Percentiles rank a stretch among this genome's conserved stretches.
Evolutionary conservation across 2,888 invertebrate genomes (phyloP).

Genomic region (Sphaeridia pumilis): DNA sequence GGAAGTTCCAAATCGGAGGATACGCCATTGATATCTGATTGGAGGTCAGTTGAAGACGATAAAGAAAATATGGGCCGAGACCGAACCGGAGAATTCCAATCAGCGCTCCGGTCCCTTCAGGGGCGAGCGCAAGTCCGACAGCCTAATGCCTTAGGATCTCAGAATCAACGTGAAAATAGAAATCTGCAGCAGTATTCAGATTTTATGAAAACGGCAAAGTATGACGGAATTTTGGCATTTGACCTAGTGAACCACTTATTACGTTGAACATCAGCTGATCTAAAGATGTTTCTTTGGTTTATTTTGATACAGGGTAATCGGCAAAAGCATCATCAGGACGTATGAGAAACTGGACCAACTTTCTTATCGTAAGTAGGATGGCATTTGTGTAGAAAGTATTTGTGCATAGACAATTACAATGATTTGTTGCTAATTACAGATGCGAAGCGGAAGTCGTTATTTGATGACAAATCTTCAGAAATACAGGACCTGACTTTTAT

Average conservation of each 20-base stretch:
- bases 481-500: constrained; percentile 96
- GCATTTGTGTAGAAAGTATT: too few relatives aligned
- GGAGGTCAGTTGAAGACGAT: constrained; percentile 14
- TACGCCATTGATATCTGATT: constrained; percentile 28
- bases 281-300: too few relatives aligned
- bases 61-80: constrained; percentile 49
- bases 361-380: constrained; percentile 83
- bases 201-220: constrained; percentile 83
- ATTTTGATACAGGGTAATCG: constrained; percentile 70
- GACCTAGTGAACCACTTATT: background rate
- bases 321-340: constrained; percentile 88
- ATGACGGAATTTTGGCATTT: too few relatives aligned
- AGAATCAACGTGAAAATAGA: constrained; percentile 64
- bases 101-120: constrained; percentile 80
- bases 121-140: constrained; percentile 62
- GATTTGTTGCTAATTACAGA: too few relatives aligned
- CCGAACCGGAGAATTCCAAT: constrained; percentile 79
- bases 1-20: constrained; percentile 50
- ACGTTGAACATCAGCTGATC: constrained; percentile 18
- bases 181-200: constrained; percentile 77
- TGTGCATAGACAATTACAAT: constrained; percentile 1
- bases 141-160: constrained; percentile 38
- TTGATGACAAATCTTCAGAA: constrained; percentile 90
- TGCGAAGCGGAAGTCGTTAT: constrained; percentile 94
- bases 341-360: constrained; percentile 94